Conservation (phyloP, 2,888 invertebrate genomes). For the Junonia oenone region DNA sequence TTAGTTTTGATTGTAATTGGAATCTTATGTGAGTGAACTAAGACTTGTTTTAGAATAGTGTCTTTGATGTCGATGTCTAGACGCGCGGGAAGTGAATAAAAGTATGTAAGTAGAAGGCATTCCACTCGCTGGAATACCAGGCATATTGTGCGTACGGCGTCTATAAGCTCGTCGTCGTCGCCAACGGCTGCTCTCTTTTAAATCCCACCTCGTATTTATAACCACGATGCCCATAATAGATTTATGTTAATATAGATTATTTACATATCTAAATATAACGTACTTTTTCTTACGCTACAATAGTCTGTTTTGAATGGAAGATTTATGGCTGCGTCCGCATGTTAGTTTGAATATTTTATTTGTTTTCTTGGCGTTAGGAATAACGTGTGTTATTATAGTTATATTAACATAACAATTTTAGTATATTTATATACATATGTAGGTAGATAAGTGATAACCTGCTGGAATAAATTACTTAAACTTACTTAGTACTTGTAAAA, state of each 20-base stretch:
- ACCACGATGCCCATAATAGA: constrained; percentile 30
- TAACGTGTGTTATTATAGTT: background rate
- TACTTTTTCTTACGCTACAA: constrained; percentile 26
- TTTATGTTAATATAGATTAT: constrained; percentile 31
- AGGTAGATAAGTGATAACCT: too few relatives aligned
- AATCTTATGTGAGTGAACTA: constrained; percentile 49
- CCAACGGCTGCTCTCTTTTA: constrained; percentile 28
- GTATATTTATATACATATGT: too few relatives aligned
- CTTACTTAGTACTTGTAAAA: too few relatives aligned
- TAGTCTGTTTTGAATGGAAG: constrained; percentile 28
- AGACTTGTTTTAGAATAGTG: constrained; percentile 48
- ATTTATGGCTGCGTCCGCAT: constrained; percentile 28
- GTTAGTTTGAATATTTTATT: constrained; percentile 18
- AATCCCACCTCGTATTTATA: constrained; percentile 30
- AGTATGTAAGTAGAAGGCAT: constrained; percentile 58
- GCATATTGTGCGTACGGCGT: constrained; percentile 39
- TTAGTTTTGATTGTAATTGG: constrained; percentile 45
- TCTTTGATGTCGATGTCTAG: constrained; percentile 48
- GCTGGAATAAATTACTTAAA: too few relatives aligned
- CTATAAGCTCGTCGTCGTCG: constrained; percentile 26
- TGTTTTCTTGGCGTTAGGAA: constrained; percentile 4
- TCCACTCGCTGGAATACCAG: constrained; percentile 44
- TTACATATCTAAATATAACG: constrained; percentile 31
- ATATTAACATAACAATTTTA: background rate
- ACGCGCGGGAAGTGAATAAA: constrained; percentile 66